Conservation (phyloP, 2,113 vertebrate genomes). For the Pogona vitticeps region DNA sequence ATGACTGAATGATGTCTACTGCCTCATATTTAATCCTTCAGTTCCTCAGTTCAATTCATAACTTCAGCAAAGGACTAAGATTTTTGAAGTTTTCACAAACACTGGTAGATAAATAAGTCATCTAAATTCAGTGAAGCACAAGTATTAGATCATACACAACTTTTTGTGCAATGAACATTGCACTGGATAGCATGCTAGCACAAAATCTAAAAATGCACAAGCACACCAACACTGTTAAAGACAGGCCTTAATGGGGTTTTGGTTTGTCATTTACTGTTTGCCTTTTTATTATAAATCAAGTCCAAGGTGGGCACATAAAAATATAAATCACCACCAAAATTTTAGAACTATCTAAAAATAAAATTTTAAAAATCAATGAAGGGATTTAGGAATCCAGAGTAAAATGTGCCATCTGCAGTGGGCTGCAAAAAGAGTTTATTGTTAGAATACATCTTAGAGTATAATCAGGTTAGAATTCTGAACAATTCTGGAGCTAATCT, state of each 20-base stretch:
- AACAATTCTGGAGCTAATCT: background rate
- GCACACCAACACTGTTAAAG: too few species aligned
- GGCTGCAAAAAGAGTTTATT: background rate
- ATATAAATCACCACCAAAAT: background rate
- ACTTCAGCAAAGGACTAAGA: background rate
- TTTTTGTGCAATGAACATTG: too few species aligned
- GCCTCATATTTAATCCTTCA: background rate
- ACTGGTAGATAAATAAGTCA: background rate
- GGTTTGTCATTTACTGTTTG: background rate
- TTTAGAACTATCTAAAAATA: background rate
- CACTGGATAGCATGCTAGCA: too few species aligned
- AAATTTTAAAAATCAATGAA: background rate
- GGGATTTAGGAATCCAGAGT: background rate
- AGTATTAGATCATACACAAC: background rate
- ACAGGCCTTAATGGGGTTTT: too few species aligned
- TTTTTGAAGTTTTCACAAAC: background rate
- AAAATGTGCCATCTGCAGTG: background rate
- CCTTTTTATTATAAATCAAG: background rate
- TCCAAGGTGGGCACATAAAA: background rate
- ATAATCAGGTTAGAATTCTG: background rate
- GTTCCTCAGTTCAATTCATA: background rate
- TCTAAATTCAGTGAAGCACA: background rate
- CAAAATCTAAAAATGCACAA: too few species aligned
- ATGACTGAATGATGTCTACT: too few species aligned
- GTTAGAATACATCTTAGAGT: background rate